A percentile compares a stretch with the other conserved stretches of the same genome.
Evolutionary conservation across 1,140 invertebrate species (phyloP).

Genomic region (Andricus grossulariae): DNA sequence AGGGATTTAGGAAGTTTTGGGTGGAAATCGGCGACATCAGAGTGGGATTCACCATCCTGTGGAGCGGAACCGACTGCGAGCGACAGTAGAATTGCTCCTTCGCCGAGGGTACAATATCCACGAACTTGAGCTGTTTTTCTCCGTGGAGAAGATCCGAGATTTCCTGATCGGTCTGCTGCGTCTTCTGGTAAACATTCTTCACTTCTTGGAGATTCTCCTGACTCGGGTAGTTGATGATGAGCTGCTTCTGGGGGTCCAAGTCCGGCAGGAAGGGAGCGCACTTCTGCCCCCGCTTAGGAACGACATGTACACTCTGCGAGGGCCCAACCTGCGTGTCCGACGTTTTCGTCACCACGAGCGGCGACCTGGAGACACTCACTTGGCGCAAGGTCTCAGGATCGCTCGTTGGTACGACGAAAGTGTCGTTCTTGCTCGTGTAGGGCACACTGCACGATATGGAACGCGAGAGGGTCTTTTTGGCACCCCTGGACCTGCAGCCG

Average conservation of each 20-base stretch:
- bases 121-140: conserved; percentile 52
- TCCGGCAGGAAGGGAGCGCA: conserved; percentile 60
- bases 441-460: conserved; percentile 70
- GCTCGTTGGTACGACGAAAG: conserved; percentile 69
- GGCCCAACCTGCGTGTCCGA: conserved; percentile 59
- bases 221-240: conserved; percentile 73
- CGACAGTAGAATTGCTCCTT: conserved; percentile 75
- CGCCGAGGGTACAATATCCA: not conserved
- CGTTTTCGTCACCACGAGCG: conserved; percentile 55
- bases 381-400: conserved; percentile 60
- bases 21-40: conserved; percentile 65
- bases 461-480: conserved; percentile 64
- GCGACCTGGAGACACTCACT: conserved; percentile 43
- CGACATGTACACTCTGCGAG: conserved; percentile 48
- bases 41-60: conserved; percentile 77
- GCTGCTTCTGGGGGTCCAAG: conserved; percentile 67
- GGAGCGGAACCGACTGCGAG: conserved; percentile 86
- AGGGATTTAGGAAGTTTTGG: conserved; percentile 58
- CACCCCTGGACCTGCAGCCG: conserved; percentile 58
- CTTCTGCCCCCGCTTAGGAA: conserved; percentile 53
- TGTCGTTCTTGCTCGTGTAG: conserved; percentile 61
- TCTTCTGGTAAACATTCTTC: conserved; percentile 64
- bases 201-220: conserved; percentile 72
- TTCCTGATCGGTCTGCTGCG: conserved; percentile 67
- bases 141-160: conserved; percentile 66